phyloP scores from a whole-genome alignment of 1,140 invertebrate species.

The Hylaeus anthracinus region DNA sequence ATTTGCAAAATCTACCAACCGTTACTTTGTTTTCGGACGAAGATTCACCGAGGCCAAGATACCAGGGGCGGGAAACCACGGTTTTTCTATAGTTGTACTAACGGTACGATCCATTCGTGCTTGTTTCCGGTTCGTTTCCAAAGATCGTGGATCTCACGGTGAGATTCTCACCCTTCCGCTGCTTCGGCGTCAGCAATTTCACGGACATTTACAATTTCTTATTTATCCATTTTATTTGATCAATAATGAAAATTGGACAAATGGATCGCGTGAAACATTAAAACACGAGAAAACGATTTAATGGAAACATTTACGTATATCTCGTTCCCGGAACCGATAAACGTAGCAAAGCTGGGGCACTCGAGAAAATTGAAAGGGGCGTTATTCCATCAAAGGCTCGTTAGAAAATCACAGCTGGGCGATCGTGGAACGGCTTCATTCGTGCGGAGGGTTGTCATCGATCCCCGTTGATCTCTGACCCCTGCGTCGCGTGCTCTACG shows the following conservation, averaged over 20 bases:
- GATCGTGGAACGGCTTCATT: slow-evolving; percentile 54
- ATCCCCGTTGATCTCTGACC: slow-evolving; percentile 47
- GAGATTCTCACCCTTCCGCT: too few species aligned
- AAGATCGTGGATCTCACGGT: too few species aligned
- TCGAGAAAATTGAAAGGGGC: slow-evolving; percentile 57
- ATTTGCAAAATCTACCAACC: slow-evolving; percentile 38
- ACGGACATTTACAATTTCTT: too few species aligned
- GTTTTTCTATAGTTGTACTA: neutral
- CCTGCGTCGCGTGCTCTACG: slow-evolving; percentile 39
- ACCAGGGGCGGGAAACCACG: neutral
- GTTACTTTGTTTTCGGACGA: slow-evolving; percentile 21
- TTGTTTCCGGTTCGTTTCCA: neutral
- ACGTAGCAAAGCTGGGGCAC: slow-evolving; percentile 28
- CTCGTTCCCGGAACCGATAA: slow-evolving; percentile 13
- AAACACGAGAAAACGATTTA: too few species aligned
- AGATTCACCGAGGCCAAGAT: neutral
- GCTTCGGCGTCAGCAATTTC: too few species aligned
- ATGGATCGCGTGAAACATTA: too few species aligned
- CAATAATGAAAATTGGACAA: too few species aligned
- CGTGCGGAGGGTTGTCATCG: slow-evolving; percentile 37
- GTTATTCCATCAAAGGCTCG: slow-evolving; percentile 52
- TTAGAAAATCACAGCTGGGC: slow-evolving; percentile 54
- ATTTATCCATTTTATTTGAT: too few species aligned
- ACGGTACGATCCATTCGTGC: slow-evolving; percentile 1
- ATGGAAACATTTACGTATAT: neutral